phyloP scores from a whole-genome alignment of 2,797 vertebrate genomes.

The Lerista edwardsae region DNA sequence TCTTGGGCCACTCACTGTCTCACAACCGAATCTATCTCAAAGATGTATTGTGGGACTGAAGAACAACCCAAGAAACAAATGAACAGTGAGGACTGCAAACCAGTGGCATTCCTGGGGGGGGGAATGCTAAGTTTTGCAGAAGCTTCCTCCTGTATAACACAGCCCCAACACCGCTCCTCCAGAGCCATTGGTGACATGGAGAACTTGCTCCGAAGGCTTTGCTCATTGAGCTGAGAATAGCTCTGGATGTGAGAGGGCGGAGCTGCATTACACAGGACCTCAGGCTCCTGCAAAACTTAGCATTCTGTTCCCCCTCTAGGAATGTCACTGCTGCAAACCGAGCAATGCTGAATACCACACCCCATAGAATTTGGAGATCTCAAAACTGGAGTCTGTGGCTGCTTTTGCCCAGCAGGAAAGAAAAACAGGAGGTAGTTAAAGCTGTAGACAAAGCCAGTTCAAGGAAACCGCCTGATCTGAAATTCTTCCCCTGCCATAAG shows the following conservation, averaged over 20 bases:
- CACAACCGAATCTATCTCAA: background rate
- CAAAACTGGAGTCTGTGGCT: background rate
- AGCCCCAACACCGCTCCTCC: too few species aligned
- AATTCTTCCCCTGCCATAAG: background rate
- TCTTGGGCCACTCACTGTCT: background rate
- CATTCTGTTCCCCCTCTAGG: too few species aligned
- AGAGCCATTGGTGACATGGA: too few species aligned
- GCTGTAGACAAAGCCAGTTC: background rate
- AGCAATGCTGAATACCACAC: background rate
- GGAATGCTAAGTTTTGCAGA: too few species aligned
- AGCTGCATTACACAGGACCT: too few species aligned
- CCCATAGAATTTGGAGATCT: background rate
- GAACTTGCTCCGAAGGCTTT: too few species aligned
- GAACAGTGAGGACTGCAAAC: background rate
- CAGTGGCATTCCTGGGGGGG: too few species aligned
- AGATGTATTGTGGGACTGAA: background rate
- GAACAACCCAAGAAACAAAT: background rate
- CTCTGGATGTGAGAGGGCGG: too few species aligned
- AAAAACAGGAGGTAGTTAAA: background rate
- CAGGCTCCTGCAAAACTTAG: too few species aligned
- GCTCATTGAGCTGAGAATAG: too few species aligned
- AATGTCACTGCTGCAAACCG: too few species aligned
- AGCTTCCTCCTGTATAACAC: too few species aligned
- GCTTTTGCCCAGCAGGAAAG: background rate
- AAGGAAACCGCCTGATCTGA: background rate